Evolutionary conservation across 2,797 vertebrate genomes (phyloP).

Genomic region (Synaphobranchus kaupii): DNA sequence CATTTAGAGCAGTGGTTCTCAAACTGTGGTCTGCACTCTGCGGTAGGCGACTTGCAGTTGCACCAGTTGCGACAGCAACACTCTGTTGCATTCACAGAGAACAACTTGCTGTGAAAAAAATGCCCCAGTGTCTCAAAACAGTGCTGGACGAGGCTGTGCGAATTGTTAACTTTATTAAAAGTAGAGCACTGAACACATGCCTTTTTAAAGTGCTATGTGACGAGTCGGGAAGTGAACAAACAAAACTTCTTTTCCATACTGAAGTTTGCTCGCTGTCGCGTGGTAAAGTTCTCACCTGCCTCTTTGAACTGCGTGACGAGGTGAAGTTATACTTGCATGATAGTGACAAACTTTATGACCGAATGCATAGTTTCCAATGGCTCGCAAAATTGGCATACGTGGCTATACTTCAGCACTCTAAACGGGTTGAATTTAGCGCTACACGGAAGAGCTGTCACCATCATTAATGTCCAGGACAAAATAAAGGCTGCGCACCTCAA

Average conservation of each 20-base stretch:
- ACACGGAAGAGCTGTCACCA: slow-evolving; percentile 22
- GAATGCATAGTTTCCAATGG: slow-evolving; percentile 35
- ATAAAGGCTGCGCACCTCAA: slow-evolving; percentile 9
- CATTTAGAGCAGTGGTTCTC: neutral
- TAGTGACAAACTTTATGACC: slow-evolving; percentile 26
- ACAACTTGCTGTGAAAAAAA: slow-evolving; percentile 34
- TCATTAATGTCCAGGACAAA: slow-evolving; percentile 26
- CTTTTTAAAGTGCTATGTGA: slow-evolving; percentile 35
- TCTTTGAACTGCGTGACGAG: slow-evolving; percentile 30
- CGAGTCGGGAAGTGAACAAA: slow-evolving; percentile 40
- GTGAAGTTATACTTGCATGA: slow-evolving; percentile 34
- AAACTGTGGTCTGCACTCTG: too few relatives aligned
- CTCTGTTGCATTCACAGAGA: slow-evolving; percentile 40
- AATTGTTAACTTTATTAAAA: slow-evolving; percentile 34
- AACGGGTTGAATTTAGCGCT: slow-evolving; percentile 31
- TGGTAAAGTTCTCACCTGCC: slow-evolving; percentile 33
- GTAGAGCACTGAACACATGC: slow-evolving; percentile 24
- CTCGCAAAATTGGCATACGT: slow-evolving; percentile 36
- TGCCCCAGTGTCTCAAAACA: slow-evolving; percentile 31
- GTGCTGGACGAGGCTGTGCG: slow-evolving; percentile 31
- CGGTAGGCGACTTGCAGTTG: neutral
- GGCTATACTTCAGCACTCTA: slow-evolving; percentile 33
- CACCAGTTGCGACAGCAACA: slow-evolving; percentile 14
- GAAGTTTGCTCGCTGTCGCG: slow-evolving; percentile 37
- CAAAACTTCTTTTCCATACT: slow-evolving; percentile 30